These are phyloP conservation scores for Luffia ferchaultella DNA, from an alignment of 2,888 invertebrate genomes.

Conservation along the genomic window DNA sequence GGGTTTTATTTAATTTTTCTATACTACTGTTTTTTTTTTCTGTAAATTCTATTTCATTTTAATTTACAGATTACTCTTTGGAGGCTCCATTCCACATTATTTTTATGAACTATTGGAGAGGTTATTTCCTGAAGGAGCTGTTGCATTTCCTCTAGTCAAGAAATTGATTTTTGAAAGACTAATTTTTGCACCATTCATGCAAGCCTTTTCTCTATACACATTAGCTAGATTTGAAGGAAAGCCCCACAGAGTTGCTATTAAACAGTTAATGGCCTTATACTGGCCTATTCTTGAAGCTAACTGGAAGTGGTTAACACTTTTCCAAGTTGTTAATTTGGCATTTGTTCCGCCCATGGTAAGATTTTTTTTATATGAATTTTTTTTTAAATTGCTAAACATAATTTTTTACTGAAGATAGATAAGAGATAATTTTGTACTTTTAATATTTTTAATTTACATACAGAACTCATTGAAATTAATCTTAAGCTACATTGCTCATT, in stretches of 20 bases:
- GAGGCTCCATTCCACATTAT: constrained; percentile 81
- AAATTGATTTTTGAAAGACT: constrained; percentile 76
- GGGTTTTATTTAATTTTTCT: no score
- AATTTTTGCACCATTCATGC: constrained; percentile 75
- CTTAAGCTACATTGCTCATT: no score
- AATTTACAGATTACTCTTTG: constrained; percentile 77
- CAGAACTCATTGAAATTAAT: no score
- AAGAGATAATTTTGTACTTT: no score
- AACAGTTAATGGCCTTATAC: constrained; percentile 71
- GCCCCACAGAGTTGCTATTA: constrained; percentile 69
- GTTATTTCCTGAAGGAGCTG: constrained; percentile 65
- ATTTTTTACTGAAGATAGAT: no score
- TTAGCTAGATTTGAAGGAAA: constrained; percentile 81
- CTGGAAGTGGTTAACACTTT: constrained; percentile 78
- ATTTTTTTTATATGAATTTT: constrained; percentile 13
- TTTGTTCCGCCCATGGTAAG: constrained; percentile 82
- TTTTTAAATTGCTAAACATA: no score
- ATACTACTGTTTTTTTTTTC: no score
- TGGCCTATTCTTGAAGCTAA: constrained; percentile 74
- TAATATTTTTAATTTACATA: no score
- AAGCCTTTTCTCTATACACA: constrained; percentile 77
- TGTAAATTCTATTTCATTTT: no score
- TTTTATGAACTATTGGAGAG: constrained; percentile 74
- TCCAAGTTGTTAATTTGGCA: constrained; percentile 77
- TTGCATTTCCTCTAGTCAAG: constrained; percentile 61